Conservation (phyloP, 1,140 invertebrate species). For the Philaenus spumarius region DNA sequence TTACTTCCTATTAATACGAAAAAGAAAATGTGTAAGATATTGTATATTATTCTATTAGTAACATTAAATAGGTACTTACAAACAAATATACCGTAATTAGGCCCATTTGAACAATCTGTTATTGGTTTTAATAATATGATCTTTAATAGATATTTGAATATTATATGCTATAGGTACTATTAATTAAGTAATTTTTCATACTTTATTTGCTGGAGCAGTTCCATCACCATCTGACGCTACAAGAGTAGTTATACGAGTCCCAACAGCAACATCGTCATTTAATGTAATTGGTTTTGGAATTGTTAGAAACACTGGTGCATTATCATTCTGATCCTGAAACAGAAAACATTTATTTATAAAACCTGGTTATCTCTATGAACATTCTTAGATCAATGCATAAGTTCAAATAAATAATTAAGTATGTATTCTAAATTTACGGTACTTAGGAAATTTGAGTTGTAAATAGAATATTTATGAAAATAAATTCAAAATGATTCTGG, state of each 20-base stretch:
- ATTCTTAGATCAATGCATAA: no score
- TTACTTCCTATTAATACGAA: no score
- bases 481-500: no score
- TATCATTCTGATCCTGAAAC: constrained; percentile 68
- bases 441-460: no score
- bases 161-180: background rate
- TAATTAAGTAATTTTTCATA: constrained; percentile 35
- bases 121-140: background rate
- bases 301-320: constrained; percentile 76
- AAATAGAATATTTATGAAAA: no score
- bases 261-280: constrained; percentile 73
- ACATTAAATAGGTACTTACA: background rate
- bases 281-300: constrained; percentile 72
- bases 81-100: background rate
- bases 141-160: background rate
- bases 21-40: no score
- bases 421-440: no score
- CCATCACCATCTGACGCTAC: constrained; percentile 75
- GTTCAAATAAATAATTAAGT: no score
- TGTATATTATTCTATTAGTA: constrained; percentile 12
- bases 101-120: background rate
- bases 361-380: no score
- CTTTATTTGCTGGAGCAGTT: constrained; percentile 70
- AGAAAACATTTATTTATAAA: no score
- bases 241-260: constrained; percentile 67